These are phyloP conservation scores for Oreochromis spilurus DNA, from an alignment of 2,113 vertebrate species.

Conservation along the genomic window DNA sequence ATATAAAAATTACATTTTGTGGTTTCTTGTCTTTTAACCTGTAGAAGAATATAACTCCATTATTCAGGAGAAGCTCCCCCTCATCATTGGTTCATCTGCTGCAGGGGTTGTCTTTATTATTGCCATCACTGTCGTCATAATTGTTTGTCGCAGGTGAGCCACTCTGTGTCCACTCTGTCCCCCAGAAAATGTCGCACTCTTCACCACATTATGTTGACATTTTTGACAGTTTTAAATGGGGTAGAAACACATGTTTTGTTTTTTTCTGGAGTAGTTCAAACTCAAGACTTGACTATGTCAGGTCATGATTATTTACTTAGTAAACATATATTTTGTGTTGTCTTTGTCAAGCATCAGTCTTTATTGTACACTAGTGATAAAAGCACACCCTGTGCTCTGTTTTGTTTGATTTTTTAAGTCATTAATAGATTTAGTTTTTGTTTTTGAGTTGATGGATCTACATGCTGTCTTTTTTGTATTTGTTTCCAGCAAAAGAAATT, in stretches of 20 bases:
- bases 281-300: not conserved
- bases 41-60: conserved; percentile 90
- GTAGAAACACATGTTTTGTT: not conserved
- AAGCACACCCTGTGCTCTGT: not conserved
- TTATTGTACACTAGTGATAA: not conserved
- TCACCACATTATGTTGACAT: not conserved
- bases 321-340: not conserved
- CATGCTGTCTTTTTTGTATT: conserved; percentile 42
- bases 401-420: not conserved
- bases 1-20: not conserved
- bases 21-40: not conserved
- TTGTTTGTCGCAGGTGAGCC: conserved; percentile 87
- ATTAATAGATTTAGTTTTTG: not conserved
- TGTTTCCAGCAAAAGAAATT: conserved; percentile 83
- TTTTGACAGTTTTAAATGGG: not conserved
- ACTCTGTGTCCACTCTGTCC: not conserved
- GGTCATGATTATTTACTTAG: not conserved
- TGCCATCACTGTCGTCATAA: conserved; percentile 82
- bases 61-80: conserved; percentile 90
- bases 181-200: not conserved
- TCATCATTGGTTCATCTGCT: conserved; percentile 88
- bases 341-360: not conserved
- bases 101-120: conserved; percentile 91
- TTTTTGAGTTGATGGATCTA: not conserved
- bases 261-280: not conserved